Evolutionary conservation across 2,113 vertebrate species (phyloP).

Genomic region (Thalassarche chlororhynchos): DNA sequence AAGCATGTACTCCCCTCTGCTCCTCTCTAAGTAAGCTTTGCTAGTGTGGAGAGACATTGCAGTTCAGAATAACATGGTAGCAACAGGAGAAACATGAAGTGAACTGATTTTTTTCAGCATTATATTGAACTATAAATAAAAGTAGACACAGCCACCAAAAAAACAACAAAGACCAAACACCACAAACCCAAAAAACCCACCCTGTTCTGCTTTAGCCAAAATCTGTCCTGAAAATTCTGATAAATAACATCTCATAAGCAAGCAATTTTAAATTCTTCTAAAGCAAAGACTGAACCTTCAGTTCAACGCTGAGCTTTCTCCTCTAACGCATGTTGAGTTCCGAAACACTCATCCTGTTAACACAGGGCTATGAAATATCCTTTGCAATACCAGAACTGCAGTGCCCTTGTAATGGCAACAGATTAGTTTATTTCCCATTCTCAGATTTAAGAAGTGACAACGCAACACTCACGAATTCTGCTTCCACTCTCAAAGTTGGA

Average conservation of each 20-base stretch:
- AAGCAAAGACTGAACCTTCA: neutral
- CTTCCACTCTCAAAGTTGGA: neutral
- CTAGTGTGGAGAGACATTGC: neutral
- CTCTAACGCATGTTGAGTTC: neutral
- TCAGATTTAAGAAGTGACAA: neutral
- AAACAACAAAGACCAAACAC: neutral
- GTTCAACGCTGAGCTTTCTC: neutral
- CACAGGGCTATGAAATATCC: neutral
- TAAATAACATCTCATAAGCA: neutral
- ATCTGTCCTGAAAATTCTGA: fast-evolving
- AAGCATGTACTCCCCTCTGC: neutral
- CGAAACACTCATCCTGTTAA: neutral
- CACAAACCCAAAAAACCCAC: neutral
- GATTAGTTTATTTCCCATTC: neutral
- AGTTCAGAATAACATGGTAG: neutral
- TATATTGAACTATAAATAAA: neutral
- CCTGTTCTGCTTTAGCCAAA: neutral
- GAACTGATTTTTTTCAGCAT: neutral
- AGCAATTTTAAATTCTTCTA: neutral
- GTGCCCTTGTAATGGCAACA: neutral
- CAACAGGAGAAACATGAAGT: neutral
- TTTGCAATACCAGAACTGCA: neutral
- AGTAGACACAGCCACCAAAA: neutral
- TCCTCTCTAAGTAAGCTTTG: neutral
- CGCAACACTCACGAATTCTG: neutral